Evolutionary conservation across 2,797 vertebrate genomes (phyloP), one percentile per base, ranked within the genome.

Genomic region (Scyliorhinus canicula): DNA sequence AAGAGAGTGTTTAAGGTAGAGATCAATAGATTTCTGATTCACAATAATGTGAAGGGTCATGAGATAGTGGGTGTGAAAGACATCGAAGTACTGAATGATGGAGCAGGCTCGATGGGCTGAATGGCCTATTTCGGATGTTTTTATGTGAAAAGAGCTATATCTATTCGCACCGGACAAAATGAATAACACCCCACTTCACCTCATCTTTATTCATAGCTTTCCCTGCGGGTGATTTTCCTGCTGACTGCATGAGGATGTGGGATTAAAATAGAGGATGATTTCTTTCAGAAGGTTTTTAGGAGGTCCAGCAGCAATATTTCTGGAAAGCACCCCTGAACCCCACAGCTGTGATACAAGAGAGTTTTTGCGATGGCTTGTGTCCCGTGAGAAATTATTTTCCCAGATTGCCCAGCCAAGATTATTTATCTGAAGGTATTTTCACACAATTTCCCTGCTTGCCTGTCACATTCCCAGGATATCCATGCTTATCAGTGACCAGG

Each of bases 401-500:
- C 67, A 74, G 28, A 74, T 94, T 74, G 52, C 26, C 57, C 67
- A n/a, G 93, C 26, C 31, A 47, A 57, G 47, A 94, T 71, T 63
- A 69, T 69, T 74, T 94, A 47, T 94, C 93, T 71, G 93, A 55
- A 74, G 93, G 47, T 94, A 67, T 94, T 94, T 71, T 94, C 67
- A 35, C 16, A 94, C 28, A 21, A 69, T 71, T 69, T 47, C 63
- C 63, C 65, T 21, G 93, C 21, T 71, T 35, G 47, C n/a, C 24
- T 71, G 65, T 35, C 65, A 69, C 67, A 55, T 94, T 71, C 67
- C 47, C 93, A 31, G 65, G 65, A 74, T 74, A 71, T 2, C 93
- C 47, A 71, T 47, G n/a, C 67, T 95, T 96, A 95, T 95, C 95
- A 96, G 96, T 71, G 91, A 69, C 67, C 67, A 95, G 95, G 95